Evolutionary conservation across 1,140 invertebrate genomes (phyloP).

Genomic region (Brachionus calyciflorus): DNA sequence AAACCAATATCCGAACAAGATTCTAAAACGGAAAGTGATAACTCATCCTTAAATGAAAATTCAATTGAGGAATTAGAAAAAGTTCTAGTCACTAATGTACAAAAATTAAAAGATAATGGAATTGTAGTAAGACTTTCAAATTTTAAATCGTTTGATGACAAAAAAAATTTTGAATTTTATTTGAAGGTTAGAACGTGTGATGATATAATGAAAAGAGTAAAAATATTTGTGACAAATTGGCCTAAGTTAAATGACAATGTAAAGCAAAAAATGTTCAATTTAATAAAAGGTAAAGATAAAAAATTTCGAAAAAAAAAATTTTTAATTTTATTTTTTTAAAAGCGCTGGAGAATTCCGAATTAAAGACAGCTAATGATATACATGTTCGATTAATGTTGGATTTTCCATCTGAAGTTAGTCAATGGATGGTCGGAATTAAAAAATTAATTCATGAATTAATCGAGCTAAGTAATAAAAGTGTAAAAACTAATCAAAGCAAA

Average conservation of each 20-base stretch:
- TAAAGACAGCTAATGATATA: constrained; percentile 29
- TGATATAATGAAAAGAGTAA: constrained; percentile 26
- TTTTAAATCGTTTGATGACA: background rate
- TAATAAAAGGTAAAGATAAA: background rate
- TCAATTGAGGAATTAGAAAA: background rate
- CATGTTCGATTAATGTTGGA: constrained; percentile 35
- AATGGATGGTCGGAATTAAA: constrained; percentile 46
- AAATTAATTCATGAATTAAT: constrained; percentile 45
- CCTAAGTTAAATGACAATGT: constrained; percentile 21
- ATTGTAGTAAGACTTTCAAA: background rate
- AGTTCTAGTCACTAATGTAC: background rate
- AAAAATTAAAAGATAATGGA: background rate
- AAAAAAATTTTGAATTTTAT: background rate
- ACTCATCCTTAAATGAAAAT: background rate
- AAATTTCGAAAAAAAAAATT: too few species aligned
- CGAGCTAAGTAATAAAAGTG: background rate
- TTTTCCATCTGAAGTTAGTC: constrained; percentile 45
- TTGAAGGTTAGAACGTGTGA: constrained; percentile 22
- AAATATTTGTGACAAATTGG: constrained; percentile 27
- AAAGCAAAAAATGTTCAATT: background rate
- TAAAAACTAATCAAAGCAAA: background rate
- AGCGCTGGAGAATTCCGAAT: background rate
- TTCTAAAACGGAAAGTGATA: too few species aligned
- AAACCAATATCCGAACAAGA: background rate
- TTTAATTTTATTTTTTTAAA: too few species aligned